Conservation (phyloP, 2,888 invertebrate genomes). For the Tenthredo mesomela region DNA sequence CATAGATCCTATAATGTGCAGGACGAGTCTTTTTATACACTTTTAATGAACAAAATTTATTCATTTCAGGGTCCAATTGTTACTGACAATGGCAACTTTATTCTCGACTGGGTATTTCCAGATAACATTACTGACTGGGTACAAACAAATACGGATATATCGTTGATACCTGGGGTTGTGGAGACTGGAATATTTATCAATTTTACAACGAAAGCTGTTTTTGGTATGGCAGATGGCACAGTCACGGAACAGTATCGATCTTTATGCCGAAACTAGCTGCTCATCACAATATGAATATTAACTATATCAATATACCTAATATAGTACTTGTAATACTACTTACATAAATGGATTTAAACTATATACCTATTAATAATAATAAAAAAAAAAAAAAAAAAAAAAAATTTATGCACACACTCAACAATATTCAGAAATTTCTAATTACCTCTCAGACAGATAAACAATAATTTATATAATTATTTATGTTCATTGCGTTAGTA, state of each 20-base stretch:
- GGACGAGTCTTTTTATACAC: not conserved
- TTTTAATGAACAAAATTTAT: not conserved
- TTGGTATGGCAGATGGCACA: conserved; percentile 92
- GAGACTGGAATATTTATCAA: conserved; percentile 97
- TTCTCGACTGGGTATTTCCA: conserved; percentile 95
- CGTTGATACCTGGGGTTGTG: conserved; percentile 93
- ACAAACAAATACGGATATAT: conserved; percentile 83
- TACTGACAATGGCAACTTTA: conserved; percentile 99
- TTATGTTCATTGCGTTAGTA: too few species aligned
- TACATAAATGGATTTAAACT: not conserved
- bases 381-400: too few species aligned
- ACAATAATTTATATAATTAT: too few species aligned
- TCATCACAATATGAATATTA: not conserved
- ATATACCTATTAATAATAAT: too few species aligned
- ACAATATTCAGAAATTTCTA: too few species aligned
- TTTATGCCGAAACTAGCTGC: not conserved
- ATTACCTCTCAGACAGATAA: too few species aligned
- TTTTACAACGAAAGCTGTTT: conserved; percentile 94
- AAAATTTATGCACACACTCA: too few species aligned
- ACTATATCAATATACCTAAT: too few species aligned
- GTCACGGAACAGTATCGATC: conserved; percentile 81
- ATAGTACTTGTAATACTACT: not conserved
- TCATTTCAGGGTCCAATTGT: conserved; percentile 89
- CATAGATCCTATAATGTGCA: not conserved
- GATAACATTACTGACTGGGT: conserved; percentile 83